A percentile compares a stretch with the other conserved stretches of the same genome.
phyloP scores from a whole-genome alignment of 2,797 vertebrate species.

The Aplochiton taeniatus region DNA sequence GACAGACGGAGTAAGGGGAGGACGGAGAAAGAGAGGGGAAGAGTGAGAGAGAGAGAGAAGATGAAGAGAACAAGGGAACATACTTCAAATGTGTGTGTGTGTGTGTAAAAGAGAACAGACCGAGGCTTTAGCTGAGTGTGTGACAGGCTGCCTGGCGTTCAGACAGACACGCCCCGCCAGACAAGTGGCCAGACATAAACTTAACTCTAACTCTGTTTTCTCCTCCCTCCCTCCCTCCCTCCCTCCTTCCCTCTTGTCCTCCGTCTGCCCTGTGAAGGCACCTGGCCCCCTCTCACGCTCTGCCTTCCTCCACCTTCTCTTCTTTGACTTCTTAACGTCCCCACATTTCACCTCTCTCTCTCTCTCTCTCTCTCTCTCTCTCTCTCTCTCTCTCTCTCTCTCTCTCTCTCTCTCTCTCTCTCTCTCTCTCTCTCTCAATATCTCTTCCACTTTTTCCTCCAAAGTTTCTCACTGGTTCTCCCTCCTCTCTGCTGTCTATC shows the following conservation, averaged over 20 bases:
- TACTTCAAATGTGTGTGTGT: no score
- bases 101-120: background rate
- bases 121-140: conserved; percentile 50
- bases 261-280: conserved; percentile 57
- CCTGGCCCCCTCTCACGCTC: conserved; percentile 48
- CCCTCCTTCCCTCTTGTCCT: background rate
- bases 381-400: conserved; percentile 35
- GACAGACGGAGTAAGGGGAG: background rate
- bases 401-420: conserved; percentile 28
- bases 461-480: conserved; percentile 11
- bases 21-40: conserved; percentile 24
- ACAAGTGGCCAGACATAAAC: conserved; percentile 70
- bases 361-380: conserved; percentile 3
- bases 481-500: background rate
- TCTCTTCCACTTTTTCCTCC: conserved; percentile 5
- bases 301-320: conserved; percentile 47
- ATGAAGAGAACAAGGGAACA: background rate
- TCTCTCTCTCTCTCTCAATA: background rate
- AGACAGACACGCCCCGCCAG: conserved; percentile 71
- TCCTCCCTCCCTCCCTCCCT: background rate
- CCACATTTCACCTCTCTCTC: background rate
- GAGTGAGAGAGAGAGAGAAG: conserved; percentile 8
- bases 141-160: conserved; percentile 58
- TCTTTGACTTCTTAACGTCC: conserved; percentile 11
- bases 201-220: conserved; percentile 45